phyloP scores from a whole-genome alignment of 2,113 vertebrate species.

The human region DNA sequence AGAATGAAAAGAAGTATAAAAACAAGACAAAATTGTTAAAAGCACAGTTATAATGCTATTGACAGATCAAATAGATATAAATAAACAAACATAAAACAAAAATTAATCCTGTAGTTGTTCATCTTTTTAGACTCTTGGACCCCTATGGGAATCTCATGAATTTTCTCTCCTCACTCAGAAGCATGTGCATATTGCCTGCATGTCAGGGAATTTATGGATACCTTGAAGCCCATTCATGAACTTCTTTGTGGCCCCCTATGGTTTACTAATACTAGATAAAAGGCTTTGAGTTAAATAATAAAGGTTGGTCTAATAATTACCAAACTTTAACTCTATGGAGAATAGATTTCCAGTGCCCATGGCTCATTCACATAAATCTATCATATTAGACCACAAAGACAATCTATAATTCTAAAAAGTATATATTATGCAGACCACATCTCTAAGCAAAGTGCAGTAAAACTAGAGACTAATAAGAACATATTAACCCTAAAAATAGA shows the following conservation, averaged over 20 bases:
- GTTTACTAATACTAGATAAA: conserved; percentile 41
- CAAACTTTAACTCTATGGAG: conserved; percentile 16
- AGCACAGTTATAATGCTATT: background rate
- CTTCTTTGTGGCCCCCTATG: background rate
- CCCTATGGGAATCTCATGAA: background rate
- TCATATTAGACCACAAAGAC: background rate
- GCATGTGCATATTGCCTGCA: background rate
- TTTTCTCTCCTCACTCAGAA: background rate
- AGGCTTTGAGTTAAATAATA: conserved; percentile 47
- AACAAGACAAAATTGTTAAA: background rate
- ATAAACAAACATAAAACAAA: background rate
- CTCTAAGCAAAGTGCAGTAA: conserved; percentile 8
- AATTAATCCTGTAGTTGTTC: background rate
- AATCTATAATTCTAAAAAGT: background rate
- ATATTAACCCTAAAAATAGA: background rate
- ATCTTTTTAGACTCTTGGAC: background rate
- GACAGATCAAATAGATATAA: background rate
- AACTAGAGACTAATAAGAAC: background rate
- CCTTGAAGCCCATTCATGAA: conserved; percentile 20
- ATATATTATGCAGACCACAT: background rate
- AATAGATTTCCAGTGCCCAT: background rate
- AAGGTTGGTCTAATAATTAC: conserved; percentile 36
- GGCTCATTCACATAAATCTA: background rate
- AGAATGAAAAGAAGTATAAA: conserved; percentile 29
- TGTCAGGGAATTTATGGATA: background rate